Conservation (phyloP, 2,888 invertebrate genomes). For the Caenorhabditis wallacei region DNA sequence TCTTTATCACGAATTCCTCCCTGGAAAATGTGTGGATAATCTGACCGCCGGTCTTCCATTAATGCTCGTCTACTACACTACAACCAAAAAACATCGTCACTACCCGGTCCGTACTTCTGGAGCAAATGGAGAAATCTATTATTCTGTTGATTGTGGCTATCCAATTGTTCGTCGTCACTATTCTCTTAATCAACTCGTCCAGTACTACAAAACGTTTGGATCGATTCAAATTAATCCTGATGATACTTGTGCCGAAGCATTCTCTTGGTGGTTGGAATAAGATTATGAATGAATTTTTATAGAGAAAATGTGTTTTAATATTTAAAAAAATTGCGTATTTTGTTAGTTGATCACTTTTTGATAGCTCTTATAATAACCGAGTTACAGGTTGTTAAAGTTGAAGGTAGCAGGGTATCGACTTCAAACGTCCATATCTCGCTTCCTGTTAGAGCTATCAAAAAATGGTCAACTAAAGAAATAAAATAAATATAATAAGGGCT, state of each 20-base stretch:
- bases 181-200: conserved; percentile 41
- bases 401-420: no score
- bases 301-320: no score
- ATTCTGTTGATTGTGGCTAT: conserved; percentile 48
- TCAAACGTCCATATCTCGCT: no score
- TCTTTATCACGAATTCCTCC: conserved; percentile 31
- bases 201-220: conserved; percentile 45
- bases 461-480: no score
- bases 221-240: conserved; percentile 10
- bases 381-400: no score
- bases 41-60: conserved; percentile 25
- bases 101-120: conserved; percentile 34
- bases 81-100: conserved; percentile 54
- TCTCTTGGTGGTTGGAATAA: conserved; percentile 48
- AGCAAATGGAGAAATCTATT: neutral
- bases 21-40: conserved; percentile 5
- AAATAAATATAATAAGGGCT: no score
- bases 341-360: no score
- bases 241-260: conserved; percentile 28
- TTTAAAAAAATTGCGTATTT: no score
- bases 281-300: neutral
- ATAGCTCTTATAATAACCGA: no score
- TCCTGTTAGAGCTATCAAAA: no score
- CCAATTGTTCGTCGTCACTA: conserved; percentile 37
- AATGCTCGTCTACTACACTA: conserved; percentile 49